Evolutionary conservation across 2,113 vertebrate species (phyloP), one percentile per base, ranked within the genome.

Genomic region (Capreolus pygargus): DNA sequence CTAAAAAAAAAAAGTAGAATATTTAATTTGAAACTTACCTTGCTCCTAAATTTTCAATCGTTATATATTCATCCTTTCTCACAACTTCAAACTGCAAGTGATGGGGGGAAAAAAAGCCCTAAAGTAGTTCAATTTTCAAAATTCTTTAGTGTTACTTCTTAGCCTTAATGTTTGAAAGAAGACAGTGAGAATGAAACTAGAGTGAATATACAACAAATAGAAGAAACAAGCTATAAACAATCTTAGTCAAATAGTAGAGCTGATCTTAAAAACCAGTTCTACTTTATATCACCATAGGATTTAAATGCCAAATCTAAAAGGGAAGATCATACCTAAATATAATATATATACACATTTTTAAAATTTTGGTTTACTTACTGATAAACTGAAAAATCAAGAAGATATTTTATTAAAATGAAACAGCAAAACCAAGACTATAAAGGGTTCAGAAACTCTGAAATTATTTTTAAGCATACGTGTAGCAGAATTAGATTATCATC

Each of bases 31-130:
- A 94, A 95, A n/a, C 97, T 97, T 97, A 98, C 98, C 97, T 98
- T 93, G 95, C 96, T 98, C 98, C 98, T 97, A 98, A 98, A 91
- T 97, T 98, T 97, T 98, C 98, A 94, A 97, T 97, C 88, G 98
- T 96, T 92, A 97, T 60, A 95, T 94, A 98, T 98, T 98, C 98
- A 95, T 98, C 96, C 91, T 97, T 96, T 93, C 98, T 97, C 78
- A 98, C 87, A 96, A 98, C 92, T 97, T 98, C 98, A 97, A 98
- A 98, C 98, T 98, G 97, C 33, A 97, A 97, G 28, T 97, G 33
- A 98, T 92, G 5, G 23, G 13, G 50, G 57, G 83, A 97, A 94
- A 81, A 81, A 81, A 50, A 91, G 79, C 12, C 30, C 50, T 97
- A 95, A 95, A 94, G 45, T 79, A 96, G 45, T 87, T 93, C 85